Evolutionary conservation across 2,797 vertebrate species (phyloP).

Genomic region (Sebastolobus alascanus): DNA sequence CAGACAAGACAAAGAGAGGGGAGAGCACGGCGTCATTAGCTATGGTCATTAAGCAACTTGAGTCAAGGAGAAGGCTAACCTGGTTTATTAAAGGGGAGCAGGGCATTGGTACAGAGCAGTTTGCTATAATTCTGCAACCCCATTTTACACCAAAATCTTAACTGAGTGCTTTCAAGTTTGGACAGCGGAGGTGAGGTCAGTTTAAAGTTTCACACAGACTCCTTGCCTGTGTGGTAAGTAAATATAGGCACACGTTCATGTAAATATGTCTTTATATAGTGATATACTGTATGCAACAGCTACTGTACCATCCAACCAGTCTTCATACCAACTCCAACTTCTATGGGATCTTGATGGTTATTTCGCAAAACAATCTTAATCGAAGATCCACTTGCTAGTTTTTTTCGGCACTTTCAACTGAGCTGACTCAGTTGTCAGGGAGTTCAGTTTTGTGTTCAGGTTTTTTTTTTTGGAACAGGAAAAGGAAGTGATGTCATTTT

Average conservation of each 20-base stretch:
- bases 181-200: neutral
- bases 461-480: constrained; percentile 16
- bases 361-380: neutral
- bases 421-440: neutral
- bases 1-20: constrained; percentile 92
- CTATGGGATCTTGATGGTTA: neutral
- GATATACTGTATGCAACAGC: neutral
- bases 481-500: constrained; percentile 16
- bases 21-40: constrained; percentile 89
- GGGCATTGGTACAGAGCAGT: constrained; percentile 8
- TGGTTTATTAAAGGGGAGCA: constrained; percentile 77
- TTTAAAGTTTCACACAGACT: neutral
- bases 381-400: neutral
- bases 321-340: neutral
- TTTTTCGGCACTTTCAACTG: no score
- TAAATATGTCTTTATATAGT: neutral
- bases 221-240: neutral
- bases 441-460: neutral
- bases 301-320: neutral
- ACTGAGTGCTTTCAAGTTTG: constrained; percentile 9
- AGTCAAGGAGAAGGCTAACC: constrained; percentile 87
- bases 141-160: constrained; percentile 18
- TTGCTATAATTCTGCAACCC: constrained; percentile 16
- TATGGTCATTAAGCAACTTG: constrained; percentile 92
- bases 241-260: neutral